Evolutionary conservation across 2,888 invertebrate genomes (phyloP), one percentile per base, ranked within the genome.

Genomic region (Rhamnusium bicolor): DNA sequence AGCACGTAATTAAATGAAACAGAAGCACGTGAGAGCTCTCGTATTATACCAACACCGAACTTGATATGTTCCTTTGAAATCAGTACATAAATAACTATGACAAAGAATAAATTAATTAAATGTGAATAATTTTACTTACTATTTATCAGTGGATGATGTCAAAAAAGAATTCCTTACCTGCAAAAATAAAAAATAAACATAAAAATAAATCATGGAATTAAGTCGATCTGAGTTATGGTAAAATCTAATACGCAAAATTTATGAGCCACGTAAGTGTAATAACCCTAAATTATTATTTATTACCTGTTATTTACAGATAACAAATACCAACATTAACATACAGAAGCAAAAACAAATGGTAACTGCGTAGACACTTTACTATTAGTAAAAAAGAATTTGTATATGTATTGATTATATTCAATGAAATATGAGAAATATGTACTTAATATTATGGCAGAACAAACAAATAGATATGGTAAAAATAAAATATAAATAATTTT

Each of bases 131-230:
- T 54, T 54, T 27, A 54, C 58, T 58, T 32, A 58, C 58, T 10
- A 29, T 19, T 58, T 18, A 58, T 18, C 16, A 32, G 10, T 8
- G 29, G 12, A 12, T 58, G 29, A 29, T 32, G 32, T 29, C 32
- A 18, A 1, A 54, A 12, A 54, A 32, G 19, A 10, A 10, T 32
- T 58, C 32, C 58, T 58, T 58, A 32, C 58, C 58, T 58, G 21
- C 16, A 58, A 58, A 58, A 58, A n/a, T n/a, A n/a, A 29, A 27
- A 56, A 27, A 32, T 12, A 29, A 14, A 56, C 10, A 56, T 56
- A 16, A 58, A 54, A 58, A 58, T 58, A 58, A 58, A 58, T 58
- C 58, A 58, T 32, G 16, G 32, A 58, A 32, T 32, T 54, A 27
- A 27, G 16, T 12, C 24, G n/a, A 21, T 54, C 8, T 32, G 58